These are phyloP conservation scores for Phymastichus coffea DNA, from an alignment of 1,140 invertebrate genomes.

Conservation along the genomic window DNA sequence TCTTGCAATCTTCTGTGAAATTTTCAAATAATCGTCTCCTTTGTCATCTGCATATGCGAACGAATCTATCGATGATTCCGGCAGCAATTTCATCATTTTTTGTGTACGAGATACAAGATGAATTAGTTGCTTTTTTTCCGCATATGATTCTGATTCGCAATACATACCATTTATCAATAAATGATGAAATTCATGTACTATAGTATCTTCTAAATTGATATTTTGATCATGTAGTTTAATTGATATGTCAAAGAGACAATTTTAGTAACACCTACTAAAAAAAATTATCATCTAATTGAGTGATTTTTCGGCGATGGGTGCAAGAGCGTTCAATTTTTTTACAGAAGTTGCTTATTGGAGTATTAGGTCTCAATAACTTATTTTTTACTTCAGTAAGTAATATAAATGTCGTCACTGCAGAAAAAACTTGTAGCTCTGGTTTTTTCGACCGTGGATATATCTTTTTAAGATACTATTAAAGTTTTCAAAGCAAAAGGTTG, in stretches of 20 bases:
- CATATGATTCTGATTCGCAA: no score
- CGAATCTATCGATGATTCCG: no score
- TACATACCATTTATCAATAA: no score
- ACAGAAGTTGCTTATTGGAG: not conserved
- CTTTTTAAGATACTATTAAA: not conserved
- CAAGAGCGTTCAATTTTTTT: not conserved
- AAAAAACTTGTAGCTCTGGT: not conserved
- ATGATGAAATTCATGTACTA: no score
- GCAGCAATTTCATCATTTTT: no score
- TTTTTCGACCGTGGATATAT: not conserved
- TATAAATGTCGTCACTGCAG: not conserved
- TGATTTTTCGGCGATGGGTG: not conserved
- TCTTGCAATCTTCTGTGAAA: no score
- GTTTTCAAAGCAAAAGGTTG: conserved; percentile 27
- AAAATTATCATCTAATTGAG: not conserved
- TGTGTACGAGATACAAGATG: no score
- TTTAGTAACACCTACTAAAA: not conserved
- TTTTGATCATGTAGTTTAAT: not conserved
- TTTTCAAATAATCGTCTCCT: no score
- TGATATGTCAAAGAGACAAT: not conserved
- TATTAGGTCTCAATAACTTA: not conserved
- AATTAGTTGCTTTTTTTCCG: no score
- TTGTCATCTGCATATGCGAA: no score
- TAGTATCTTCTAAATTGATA: not conserved
- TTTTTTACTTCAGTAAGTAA: not conserved